Base-by-base conservation (phyloP, 2,888 invertebrate species). In the Myopa testacea region DNA sequence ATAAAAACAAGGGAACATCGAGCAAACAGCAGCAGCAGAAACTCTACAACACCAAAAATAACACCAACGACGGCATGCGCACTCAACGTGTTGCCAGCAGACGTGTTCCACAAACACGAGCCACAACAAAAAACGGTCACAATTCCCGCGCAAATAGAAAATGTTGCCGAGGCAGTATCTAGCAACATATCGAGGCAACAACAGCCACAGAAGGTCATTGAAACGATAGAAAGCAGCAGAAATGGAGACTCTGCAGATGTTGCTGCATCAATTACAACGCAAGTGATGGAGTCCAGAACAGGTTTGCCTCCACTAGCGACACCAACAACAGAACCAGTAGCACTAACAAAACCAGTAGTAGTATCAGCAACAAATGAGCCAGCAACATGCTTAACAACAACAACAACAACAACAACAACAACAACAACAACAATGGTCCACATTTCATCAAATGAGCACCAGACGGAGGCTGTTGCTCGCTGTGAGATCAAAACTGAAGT, bases 401-500 rank as follows among this genome's bases (percentile, higher is more conserved):
- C 69, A 8, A 40, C 74, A 72, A 73, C 78, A 78, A 78, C 78
- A 80, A 55, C 69, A 76, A 72, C 69, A 77, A 65, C 78, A 73
- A 74, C 70, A 45, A 34, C 72, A 45, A 26, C 60, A 45, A 60
- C 14, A 63, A 19, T 26, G 26, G 62, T 26, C 62, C 5, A 26
- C 34, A 63, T n/a, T 45, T 12, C 80, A 68, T 81, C 79, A 79
- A 78, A 80, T 76, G 7, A 63, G 45, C 73, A 8, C 16, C 38
- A 40, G 62, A 45, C 58, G 77, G 79, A 80, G 80, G 81, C 81
- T 82, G 82, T 82, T 82, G 84, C 82, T 83, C 82, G 82, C 84
- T 83, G 83, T 83, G 83, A 81, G 81, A 79, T 83, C 84, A 84
- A 81, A 81, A 81, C 79, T 79, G 83, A 83, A 81, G 83, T 86